Percentiles rank a stretch among this genome's conserved stretches.
Evolutionary conservation across 2,888 invertebrate genomes (phyloP).

Genomic region (Ormyrus labotus): DNA sequence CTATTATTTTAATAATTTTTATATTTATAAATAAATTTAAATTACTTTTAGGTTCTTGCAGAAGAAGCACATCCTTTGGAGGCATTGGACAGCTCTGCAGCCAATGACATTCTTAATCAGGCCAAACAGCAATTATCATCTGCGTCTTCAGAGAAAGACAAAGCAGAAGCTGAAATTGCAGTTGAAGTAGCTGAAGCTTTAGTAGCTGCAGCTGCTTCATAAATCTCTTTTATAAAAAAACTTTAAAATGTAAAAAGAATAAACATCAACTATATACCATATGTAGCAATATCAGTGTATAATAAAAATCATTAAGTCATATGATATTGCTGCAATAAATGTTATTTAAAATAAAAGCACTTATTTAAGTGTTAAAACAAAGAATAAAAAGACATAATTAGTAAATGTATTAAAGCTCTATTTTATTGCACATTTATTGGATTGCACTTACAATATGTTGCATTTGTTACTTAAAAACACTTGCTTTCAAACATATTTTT

Average conservation of each 20-base stretch:
- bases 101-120: constrained; percentile 88
- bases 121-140: constrained; percentile 89
- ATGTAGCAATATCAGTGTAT: constrained; percentile 48
- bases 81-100: constrained; percentile 87
- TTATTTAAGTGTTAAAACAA: constrained; percentile 35
- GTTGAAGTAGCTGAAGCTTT: constrained; percentile 96
- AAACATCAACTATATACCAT: constrained; percentile 34
- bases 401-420: constrained; percentile 53
- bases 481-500: constrained; percentile 43
- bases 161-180: constrained; percentile 94
- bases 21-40: constrained; percentile 10
- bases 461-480: constrained; percentile 50
- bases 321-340: constrained; percentile 40
- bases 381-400: constrained; percentile 39
- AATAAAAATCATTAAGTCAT: constrained; percentile 45
- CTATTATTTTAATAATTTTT: not conserved
- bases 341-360: constrained; percentile 30
- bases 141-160: constrained; percentile 89
- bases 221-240: constrained; percentile 65
- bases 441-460: constrained; percentile 37
- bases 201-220: constrained; percentile 85
- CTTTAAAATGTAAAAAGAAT: constrained; percentile 38
- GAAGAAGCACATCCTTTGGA: constrained; percentile 96
- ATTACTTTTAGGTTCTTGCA: constrained; percentile 85
- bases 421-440: constrained; percentile 51